Evolutionary conservation across 2,888 invertebrate species (phyloP).

Genomic region (Leptothorax acervorum): DNA sequence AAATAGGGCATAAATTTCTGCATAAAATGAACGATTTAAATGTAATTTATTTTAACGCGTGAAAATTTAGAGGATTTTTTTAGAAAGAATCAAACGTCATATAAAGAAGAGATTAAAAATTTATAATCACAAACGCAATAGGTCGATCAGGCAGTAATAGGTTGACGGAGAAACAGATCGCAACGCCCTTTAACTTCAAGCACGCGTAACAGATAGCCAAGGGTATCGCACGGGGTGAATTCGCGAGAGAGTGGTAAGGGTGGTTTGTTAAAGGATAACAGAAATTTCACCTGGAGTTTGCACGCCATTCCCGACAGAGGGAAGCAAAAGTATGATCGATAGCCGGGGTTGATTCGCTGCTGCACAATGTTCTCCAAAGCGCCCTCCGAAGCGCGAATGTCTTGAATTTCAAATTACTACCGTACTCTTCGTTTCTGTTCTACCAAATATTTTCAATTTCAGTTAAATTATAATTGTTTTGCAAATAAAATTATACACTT

Average conservation of each 20-base stretch:
- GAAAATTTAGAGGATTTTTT: neutral
- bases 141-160: slow-evolving; percentile 8
- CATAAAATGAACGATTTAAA: neutral
- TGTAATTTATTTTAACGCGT: neutral
- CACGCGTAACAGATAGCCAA: slow-evolving; percentile 52
- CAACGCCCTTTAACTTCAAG: slow-evolving; percentile 58
- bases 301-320: slow-evolving; percentile 50
- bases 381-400: neutral
- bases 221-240: slow-evolving; percentile 32
- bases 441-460: neutral
- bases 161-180: slow-evolving; percentile 56
- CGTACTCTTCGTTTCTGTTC: neutral
- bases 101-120: neutral
- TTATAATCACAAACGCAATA: neutral
- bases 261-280: slow-evolving; percentile 55
- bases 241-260: slow-evolving; percentile 21
- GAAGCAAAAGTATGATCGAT: slow-evolving; percentile 58
- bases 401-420: neutral
- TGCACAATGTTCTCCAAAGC: slow-evolving; percentile 1
- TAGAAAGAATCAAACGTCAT: neutral
- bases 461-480: neutral
- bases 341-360: neutral
- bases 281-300: slow-evolving; percentile 57
- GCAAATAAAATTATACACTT: neutral
- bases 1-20: neutral